These are phyloP conservation scores for Nannoperca obscura DNA, from an alignment of 2,797 vertebrate genomes.

Conservation along the genomic window DNA sequence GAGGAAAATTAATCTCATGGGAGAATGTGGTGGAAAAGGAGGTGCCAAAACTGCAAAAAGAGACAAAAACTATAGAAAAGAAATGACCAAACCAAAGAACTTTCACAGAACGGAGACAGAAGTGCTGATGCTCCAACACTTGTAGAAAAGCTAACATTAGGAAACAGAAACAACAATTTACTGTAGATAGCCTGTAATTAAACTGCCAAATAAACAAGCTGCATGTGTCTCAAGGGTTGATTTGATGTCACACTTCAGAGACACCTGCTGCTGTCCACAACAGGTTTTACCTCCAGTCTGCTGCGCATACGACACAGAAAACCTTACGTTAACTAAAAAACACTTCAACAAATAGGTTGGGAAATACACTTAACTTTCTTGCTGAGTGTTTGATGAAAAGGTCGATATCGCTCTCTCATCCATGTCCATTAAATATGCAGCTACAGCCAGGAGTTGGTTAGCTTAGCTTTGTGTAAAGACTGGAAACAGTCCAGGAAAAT, in stretches of 20 bases:
- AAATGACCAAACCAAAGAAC: slow-evolving; percentile 7
- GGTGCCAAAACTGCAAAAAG: slow-evolving; percentile 17
- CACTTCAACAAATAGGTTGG: not conserved
- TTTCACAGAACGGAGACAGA: slow-evolving; percentile 22
- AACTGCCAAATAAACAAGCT: slow-evolving; percentile 45
- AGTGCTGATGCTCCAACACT: slow-evolving; percentile 37
- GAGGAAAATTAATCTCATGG: slow-evolving; percentile 44
- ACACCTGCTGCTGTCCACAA: slow-evolving; percentile 40
- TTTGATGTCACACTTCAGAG: slow-evolving; percentile 22
- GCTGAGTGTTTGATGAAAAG: not conserved
- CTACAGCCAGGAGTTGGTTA: not conserved
- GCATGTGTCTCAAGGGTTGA: slow-evolving; percentile 36
- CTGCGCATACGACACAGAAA: slow-evolving; percentile 12
- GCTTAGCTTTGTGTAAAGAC: not conserved
- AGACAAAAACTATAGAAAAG: slow-evolving; percentile 23
- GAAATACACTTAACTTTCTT: not conserved
- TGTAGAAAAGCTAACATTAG: slow-evolving; percentile 34
- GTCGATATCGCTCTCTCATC: not conserved
- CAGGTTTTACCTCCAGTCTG: slow-evolving; percentile 23
- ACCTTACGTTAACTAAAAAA: not conserved
- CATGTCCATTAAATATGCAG: not conserved
- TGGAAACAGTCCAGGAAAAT: not conserved
- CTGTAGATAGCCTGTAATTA: slow-evolving; percentile 48
- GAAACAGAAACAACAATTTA: slow-evolving; percentile 62
- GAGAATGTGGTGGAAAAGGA: slow-evolving; percentile 7